A percentile compares a stretch with the other conserved stretches of the same genome.
phyloP scores from a whole-genome alignment of 1,140 invertebrate genomes.

The Coptotermes formosanus region DNA sequence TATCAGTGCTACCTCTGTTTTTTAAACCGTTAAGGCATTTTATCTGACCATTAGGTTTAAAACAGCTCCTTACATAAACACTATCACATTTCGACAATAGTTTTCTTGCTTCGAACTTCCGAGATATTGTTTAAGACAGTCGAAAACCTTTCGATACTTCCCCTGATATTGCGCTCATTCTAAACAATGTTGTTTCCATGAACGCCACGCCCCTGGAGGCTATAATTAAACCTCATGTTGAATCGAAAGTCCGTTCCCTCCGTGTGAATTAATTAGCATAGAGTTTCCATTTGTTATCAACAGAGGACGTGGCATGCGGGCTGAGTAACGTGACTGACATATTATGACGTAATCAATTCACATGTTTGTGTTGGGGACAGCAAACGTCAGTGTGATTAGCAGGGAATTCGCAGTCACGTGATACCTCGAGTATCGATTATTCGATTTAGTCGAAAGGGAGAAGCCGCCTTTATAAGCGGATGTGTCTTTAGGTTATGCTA shows the following conservation, averaged over 20 bases:
- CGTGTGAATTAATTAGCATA: constrained; percentile 9
- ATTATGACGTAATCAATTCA: constrained; percentile 17
- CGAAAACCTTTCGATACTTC: neutral
- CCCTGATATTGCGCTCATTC: neutral
- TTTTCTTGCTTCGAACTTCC: too few species aligned
- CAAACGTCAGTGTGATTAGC: neutral
- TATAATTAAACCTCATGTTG: neutral
- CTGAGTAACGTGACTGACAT: neutral
- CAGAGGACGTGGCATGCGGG: neutral
- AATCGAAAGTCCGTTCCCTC: neutral
- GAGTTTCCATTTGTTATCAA: neutral
- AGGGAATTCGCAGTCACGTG: neutral
- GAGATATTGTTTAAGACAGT: too few species aligned
- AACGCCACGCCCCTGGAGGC: neutral
- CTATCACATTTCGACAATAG: too few species aligned
- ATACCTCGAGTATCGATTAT: neutral
- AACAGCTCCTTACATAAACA: too few species aligned
- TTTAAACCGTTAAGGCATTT: too few species aligned
- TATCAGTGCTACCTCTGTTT: too few species aligned
- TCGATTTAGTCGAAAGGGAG: neutral
- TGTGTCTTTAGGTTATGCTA: too few species aligned
- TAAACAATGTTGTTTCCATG: neutral
- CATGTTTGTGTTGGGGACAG: constrained; percentile 4
- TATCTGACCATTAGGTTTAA: too few species aligned
- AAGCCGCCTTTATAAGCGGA: too few species aligned